These are phyloP conservation scores for Eurystomus glaucurus DNA, from an alignment of 2,797 vertebrate genomes.

Conservation along the genomic window DNA sequence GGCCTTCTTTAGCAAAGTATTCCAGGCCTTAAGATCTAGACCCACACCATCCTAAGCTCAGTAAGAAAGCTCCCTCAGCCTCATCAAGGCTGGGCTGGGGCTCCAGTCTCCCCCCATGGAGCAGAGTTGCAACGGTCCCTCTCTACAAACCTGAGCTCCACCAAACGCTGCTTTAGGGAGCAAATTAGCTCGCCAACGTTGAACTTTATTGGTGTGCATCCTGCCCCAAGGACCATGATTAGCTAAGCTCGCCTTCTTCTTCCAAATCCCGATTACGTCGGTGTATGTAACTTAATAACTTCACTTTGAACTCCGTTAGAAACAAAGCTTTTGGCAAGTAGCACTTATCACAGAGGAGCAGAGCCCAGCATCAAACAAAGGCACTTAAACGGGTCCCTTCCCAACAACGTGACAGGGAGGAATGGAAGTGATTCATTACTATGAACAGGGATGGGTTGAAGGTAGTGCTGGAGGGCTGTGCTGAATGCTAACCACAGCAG, in stretches of 20 bases:
- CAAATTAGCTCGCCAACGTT: neutral
- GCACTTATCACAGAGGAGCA: constrained; percentile 45
- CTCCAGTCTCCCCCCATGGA: too few species aligned
- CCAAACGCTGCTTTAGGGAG: neutral
- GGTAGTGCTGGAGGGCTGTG: neutral
- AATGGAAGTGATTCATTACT: neutral
- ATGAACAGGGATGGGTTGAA: neutral
- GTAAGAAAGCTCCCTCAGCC: neutral
- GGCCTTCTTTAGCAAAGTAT: neutral
- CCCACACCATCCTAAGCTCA: neutral
- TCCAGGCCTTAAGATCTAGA: neutral
- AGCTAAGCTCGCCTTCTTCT: neutral
- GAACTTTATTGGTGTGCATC: neutral
- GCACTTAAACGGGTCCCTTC: constrained; percentile 19
- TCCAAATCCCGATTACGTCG: neutral
- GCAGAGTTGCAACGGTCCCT: neutral
- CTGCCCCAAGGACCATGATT: neutral
- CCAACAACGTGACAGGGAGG: neutral
- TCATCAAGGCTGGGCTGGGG: neutral
- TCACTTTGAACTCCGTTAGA: constrained; percentile 35
- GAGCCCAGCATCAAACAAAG: constrained; percentile 42
- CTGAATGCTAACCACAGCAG: neutral
- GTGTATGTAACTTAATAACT: neutral
- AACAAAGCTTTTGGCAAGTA: neutral
- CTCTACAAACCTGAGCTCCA: neutral